phyloP scores from a whole-genome alignment of 2,113 vertebrate genomes.

The Chaenocephalus aceratus region DNA sequence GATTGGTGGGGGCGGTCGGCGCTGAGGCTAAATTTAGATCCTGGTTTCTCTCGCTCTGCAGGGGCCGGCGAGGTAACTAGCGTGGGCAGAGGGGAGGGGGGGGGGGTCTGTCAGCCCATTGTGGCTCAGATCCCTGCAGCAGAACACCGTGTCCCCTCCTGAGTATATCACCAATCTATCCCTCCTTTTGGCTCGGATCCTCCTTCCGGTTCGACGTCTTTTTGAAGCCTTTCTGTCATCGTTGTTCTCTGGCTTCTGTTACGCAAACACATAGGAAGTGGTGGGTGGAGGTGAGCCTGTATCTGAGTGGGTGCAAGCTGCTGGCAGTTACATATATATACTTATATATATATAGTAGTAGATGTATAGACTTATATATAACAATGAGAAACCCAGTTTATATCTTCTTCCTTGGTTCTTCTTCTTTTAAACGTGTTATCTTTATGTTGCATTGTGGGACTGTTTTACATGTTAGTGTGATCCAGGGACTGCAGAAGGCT shows the following conservation, averaged over 20 bases:
- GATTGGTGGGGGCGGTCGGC: conserved; percentile 65
- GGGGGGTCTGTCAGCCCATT: conserved; percentile 57
- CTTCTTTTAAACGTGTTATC: too few relatives aligned
- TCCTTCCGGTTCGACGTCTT: background rate
- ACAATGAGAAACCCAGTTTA: too few relatives aligned
- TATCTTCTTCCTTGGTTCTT: too few relatives aligned
- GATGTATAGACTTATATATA: too few relatives aligned
- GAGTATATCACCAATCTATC: conserved; percentile 16
- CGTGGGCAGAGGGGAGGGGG: conserved; percentile 37
- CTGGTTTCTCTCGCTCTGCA: conserved; percentile 72
- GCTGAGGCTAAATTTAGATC: conserved; percentile 82
- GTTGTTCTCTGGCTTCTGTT: conserved; percentile 25
- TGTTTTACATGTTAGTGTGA: too few relatives aligned
- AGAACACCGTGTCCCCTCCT: conserved; percentile 66
- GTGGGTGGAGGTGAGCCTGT: conserved; percentile 1
- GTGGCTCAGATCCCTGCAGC: conserved; percentile 35
- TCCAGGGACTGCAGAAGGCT: too few relatives aligned
- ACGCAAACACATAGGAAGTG: conserved; percentile 25
- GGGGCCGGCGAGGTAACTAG: conserved; percentile 79
- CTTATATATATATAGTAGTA: conserved; percentile 20
- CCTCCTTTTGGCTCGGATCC: background rate
- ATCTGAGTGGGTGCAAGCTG: conserved; percentile 27
- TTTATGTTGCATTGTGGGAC: too few relatives aligned
- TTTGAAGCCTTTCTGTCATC: conserved; percentile 6
- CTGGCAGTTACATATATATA: conserved; percentile 15